phyloP scores from a whole-genome alignment of 2,797 vertebrate species.

The Myotis planiceps region DNA sequence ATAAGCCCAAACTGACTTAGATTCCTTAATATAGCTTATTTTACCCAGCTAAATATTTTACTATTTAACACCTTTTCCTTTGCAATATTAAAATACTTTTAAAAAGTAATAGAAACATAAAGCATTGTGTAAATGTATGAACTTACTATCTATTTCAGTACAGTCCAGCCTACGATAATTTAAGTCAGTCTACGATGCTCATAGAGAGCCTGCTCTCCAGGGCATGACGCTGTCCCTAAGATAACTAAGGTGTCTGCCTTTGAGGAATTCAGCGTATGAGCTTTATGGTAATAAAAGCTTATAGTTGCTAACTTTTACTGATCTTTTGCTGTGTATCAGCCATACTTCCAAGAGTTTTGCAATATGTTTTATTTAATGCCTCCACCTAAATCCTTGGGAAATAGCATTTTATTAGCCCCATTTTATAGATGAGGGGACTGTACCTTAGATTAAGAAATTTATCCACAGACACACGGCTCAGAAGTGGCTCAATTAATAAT shows the following conservation, averaged over 20 bases:
- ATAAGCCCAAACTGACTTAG: background rate
- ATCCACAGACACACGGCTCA: background rate
- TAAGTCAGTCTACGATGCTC: background rate
- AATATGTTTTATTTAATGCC: background rate
- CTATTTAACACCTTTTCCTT: background rate
- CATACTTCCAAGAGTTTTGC: background rate
- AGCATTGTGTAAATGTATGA: background rate
- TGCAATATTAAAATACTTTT: constrained; percentile 3
- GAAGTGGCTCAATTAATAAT: background rate
- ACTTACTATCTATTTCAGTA: background rate
- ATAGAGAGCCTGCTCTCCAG: background rate
- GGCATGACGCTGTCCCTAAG: background rate
- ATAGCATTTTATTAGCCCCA: background rate
- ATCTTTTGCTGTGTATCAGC: background rate
- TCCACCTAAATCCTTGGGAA: background rate
- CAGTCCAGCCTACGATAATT: background rate
- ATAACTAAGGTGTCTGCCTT: background rate
- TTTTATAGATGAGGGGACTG: background rate
- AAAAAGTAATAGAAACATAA: background rate
- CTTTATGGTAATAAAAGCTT: background rate
- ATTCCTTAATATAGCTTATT: background rate
- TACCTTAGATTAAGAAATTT: background rate
- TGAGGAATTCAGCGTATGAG: background rate
- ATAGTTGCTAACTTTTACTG: background rate
- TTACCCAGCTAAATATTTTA: background rate